phyloP scores from a whole-genome alignment of 2,888 invertebrate genomes.

The Anoplius nigerrimus region DNA sequence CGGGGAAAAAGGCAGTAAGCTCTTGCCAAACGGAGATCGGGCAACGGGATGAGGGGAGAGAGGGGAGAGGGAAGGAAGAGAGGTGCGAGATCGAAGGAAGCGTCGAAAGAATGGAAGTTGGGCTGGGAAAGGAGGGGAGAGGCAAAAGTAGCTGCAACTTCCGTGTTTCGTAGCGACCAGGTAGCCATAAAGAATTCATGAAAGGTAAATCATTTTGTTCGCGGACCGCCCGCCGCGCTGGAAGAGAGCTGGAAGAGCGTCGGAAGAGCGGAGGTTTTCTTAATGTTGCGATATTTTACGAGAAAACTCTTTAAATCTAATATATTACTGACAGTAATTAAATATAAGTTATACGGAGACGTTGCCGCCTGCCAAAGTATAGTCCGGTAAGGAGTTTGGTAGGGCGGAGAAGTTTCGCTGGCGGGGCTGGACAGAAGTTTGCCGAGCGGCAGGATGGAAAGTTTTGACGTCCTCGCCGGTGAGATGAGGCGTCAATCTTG shows the following conservation, averaged over 20 bases:
- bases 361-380: slow-evolving; percentile 44
- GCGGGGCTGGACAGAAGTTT: slow-evolving; percentile 49
- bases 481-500: slow-evolving; percentile 24
- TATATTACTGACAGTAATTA: slow-evolving; percentile 72
- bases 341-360: slow-evolving; percentile 68
- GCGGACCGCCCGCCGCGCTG: slow-evolving; percentile 37
- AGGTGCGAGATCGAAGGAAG: slow-evolving; percentile 11
- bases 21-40: neutral
- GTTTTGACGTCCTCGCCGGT: slow-evolving; percentile 47
- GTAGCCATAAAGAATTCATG: slow-evolving; percentile 64
- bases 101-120: slow-evolving; percentile 4
- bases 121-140: slow-evolving; percentile 14
- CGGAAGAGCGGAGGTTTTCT: slow-evolving; percentile 63
- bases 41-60: neutral
- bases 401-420: neutral
- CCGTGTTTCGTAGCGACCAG: slow-evolving; percentile 45
- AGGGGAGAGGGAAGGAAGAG: slow-evolving; percentile 21
- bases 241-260: no score
- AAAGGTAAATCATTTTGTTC: slow-evolving; percentile 68
- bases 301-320: slow-evolving; percentile 72
- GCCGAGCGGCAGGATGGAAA: slow-evolving; percentile 34
- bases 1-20: slow-evolving; percentile 13
- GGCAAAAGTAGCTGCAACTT: slow-evolving; percentile 42
- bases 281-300: slow-evolving; percentile 72
- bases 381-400: slow-evolving; percentile 35